A percentile compares a stretch with the other conserved stretches of the same genome.
Conservation (phyloP, 2,888 invertebrate genomes). For the Troides oblongomaculatus region DNA sequence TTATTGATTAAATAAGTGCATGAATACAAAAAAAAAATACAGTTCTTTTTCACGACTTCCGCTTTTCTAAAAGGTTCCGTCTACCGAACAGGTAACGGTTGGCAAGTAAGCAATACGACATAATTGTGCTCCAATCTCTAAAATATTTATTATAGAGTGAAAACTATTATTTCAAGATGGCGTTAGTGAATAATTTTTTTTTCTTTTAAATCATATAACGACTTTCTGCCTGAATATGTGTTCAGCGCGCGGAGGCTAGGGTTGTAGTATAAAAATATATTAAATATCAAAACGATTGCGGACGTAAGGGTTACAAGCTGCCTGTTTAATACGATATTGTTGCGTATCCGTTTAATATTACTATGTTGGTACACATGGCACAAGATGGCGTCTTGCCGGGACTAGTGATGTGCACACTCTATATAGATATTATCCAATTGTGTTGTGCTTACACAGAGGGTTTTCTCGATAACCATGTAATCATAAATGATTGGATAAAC, state of each 20-base stretch:
- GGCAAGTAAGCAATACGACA: too few relatives aligned
- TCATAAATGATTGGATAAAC: background rate
- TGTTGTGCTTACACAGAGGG: background rate
- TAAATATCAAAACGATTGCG: constrained; percentile 30
- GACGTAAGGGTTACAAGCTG: constrained; percentile 34
- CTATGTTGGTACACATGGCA: constrained; percentile 32
- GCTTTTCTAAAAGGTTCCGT: too few relatives aligned
- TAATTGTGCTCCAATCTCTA: too few relatives aligned
- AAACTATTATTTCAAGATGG: too few relatives aligned
- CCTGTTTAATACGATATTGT: constrained; percentile 33
- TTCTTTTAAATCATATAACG: too few relatives aligned
- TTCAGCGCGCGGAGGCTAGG: background rate
- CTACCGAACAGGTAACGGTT: too few relatives aligned
- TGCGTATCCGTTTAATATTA: constrained; percentile 10
- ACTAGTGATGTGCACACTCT: constrained; percentile 3
- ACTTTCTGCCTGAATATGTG: too few relatives aligned
- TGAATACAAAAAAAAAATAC: too few relatives aligned
- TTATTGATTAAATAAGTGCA: too few relatives aligned
- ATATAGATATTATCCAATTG: background rate
- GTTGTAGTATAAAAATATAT: constrained; percentile 25
- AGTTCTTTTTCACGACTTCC: too few relatives aligned
- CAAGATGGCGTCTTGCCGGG: constrained; percentile 15
- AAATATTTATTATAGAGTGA: too few relatives aligned
- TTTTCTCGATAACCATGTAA: background rate
- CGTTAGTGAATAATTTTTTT: too few relatives aligned